Percentiles rank a stretch among this genome's conserved stretches.
phyloP scores from a whole-genome alignment of 2,888 invertebrate genomes.

The Loripinus fragilis region DNA sequence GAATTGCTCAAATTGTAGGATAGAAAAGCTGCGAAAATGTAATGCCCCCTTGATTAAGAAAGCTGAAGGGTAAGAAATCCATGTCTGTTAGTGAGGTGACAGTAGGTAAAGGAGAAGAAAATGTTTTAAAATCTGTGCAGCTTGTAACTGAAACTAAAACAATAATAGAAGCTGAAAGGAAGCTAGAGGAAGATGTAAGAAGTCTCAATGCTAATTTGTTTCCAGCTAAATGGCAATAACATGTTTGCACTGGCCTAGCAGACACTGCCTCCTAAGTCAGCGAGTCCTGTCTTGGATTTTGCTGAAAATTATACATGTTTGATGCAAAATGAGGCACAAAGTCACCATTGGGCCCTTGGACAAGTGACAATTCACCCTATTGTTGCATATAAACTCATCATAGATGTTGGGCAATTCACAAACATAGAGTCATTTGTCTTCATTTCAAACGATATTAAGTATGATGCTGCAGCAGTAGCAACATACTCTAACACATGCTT shows the following conservation, averaged over 20 bases:
- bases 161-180: slow-evolving; percentile 13
- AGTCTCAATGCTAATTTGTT: slow-evolving; percentile 18
- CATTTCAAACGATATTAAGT: slow-evolving; percentile 8
- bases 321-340: slow-evolving; percentile 18
- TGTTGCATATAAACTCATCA: slow-evolving; percentile 7
- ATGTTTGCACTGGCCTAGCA: slow-evolving; percentile 3
- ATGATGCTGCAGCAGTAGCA: slow-evolving; percentile 20
- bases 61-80: slow-evolving; percentile 21
- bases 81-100: slow-evolving; percentile 23
- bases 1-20: background rate
- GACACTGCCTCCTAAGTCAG: slow-evolving; percentile 8
- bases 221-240: slow-evolving; percentile 17
- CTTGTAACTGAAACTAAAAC: slow-evolving; percentile 27
- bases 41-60: slow-evolving; percentile 13
- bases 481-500: background rate
- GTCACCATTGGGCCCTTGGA: slow-evolving; percentile 4
- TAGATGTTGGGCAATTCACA: slow-evolving; percentile 21
- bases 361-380: slow-evolving; percentile 10
- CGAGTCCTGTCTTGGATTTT: slow-evolving; percentile 6
- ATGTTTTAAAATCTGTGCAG: slow-evolving; percentile 26
- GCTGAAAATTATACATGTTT: slow-evolving; percentile 22
- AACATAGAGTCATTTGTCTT: slow-evolving; percentile 9
- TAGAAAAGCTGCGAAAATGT: background rate
- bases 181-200: slow-evolving; percentile 7
- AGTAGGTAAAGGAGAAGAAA: slow-evolving; percentile 22